A percentile compares a stretch with the other conserved stretches of the same genome.
Conservation (phyloP, 2,113 vertebrate species). For the Myxocyprinus asiaticus region DNA sequence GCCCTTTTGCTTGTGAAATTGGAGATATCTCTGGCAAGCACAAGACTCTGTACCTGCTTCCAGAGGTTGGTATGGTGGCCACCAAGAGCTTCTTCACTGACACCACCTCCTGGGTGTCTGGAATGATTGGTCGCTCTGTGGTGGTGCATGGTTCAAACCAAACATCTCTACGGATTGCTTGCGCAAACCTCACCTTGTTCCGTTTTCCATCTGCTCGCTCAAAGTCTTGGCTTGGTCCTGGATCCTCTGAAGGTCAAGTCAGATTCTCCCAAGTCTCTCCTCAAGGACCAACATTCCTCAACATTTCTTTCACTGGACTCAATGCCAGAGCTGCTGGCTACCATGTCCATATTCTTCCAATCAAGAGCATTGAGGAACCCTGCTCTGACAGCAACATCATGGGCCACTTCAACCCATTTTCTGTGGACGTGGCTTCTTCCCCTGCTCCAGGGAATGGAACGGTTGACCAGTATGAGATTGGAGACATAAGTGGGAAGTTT, state of each 20-base stretch:
- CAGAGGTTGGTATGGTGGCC: constrained; percentile 41
- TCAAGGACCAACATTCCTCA: constrained; percentile 67
- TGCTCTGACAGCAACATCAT: constrained; percentile 71
- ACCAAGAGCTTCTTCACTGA: constrained; percentile 77
- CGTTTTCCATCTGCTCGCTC: constrained; percentile 55
- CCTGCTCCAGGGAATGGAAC: constrained; percentile 71
- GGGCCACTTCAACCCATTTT: constrained; percentile 78
- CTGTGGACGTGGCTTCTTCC: constrained; percentile 59
- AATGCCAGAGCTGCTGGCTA: constrained; percentile 66
- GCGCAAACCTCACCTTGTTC: constrained; percentile 74
- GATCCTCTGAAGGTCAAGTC: constrained; percentile 59
- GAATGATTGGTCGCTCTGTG: constrained; percentile 71
- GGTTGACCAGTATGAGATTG: constrained; percentile 78
- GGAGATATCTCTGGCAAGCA: constrained; percentile 75
- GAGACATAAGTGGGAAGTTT: constrained; percentile 80
- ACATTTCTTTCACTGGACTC: constrained; percentile 66
- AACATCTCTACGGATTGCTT: constrained; percentile 67
- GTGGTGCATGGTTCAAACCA: constrained; percentile 71
- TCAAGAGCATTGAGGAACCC: constrained; percentile 56
- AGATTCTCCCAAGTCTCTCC: constrained; percentile 66
- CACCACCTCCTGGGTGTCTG: constrained; percentile 69
- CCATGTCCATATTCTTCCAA: constrained; percentile 75
- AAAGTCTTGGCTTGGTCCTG: constrained; percentile 67
- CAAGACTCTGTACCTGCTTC: constrained; percentile 59
- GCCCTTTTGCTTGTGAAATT: constrained; percentile 73